Evolutionary conservation across 2,797 vertebrate genomes (phyloP).

Genomic region (Eurystomus glaucurus): DNA sequence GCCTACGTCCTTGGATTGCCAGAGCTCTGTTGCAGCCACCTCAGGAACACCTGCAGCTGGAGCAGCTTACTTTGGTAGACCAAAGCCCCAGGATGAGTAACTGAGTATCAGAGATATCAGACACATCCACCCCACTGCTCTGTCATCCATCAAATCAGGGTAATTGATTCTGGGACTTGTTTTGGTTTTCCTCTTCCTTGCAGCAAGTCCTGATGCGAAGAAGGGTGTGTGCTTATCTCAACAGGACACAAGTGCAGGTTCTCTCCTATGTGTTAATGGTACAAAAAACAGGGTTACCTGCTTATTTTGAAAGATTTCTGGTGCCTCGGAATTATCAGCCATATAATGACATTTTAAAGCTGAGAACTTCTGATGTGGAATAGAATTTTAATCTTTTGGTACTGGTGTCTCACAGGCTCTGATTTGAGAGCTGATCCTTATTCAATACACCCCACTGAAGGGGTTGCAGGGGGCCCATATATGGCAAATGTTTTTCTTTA

Average conservation of each 20-base stretch:
- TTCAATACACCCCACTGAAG: neutral
- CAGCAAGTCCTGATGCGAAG: neutral
- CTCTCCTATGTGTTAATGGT: neutral
- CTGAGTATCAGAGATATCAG: neutral
- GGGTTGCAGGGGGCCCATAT: neutral
- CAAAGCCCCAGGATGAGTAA: neutral
- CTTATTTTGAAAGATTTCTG: neutral
- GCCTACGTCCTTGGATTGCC: neutral
- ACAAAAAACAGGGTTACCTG: neutral
- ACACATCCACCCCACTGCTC: neutral
- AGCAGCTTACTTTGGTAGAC: neutral
- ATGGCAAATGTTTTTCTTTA: neutral
- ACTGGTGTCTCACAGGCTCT: neutral
- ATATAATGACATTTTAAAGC: neutral
- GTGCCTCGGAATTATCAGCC: neutral
- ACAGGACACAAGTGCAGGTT: neutral
- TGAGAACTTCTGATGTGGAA: neutral
- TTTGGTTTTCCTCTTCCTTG: neutral
- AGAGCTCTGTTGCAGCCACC: neutral
- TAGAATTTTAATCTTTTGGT: rapidly evolving
- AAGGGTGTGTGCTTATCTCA: neutral
- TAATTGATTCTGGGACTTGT: neutral
- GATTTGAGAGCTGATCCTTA: neutral
- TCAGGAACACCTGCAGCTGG: neutral
- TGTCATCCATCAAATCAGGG: neutral